These are phyloP conservation scores for Polyploca ridens DNA, from an alignment of 2,888 invertebrate species.

Conservation along the genomic window DNA sequence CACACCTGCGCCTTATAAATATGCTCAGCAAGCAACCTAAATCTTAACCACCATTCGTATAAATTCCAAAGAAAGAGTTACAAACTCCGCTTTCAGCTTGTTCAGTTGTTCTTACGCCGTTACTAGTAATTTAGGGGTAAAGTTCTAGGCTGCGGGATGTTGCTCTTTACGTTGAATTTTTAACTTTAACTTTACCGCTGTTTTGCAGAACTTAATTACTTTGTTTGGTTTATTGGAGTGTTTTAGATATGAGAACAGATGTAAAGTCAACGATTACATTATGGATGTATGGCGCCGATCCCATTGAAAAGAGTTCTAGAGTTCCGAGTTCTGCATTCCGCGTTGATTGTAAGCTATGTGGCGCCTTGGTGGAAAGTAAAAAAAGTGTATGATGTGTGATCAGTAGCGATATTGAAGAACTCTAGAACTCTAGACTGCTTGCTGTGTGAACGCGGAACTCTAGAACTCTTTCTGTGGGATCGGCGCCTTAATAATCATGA, in stretches of 20 bases:
- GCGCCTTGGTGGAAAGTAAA: too few species aligned
- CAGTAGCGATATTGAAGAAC: too few species aligned
- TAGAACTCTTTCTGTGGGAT: too few species aligned
- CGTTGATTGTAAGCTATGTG: too few species aligned
- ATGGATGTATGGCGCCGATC: too few species aligned
- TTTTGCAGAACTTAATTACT: slow-evolving; percentile 9
- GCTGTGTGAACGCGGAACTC: too few species aligned
- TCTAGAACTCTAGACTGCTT: too few species aligned
- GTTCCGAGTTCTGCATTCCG: too few species aligned
- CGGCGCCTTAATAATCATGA: too few species aligned
- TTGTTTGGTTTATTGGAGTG: neutral
- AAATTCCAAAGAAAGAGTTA: slow-evolving; percentile 45
- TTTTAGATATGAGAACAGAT: too few species aligned
- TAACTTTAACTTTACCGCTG: slow-evolving; percentile 16
- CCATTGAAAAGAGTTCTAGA: too few species aligned
- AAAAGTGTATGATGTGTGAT: too few species aligned
- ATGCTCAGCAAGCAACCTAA: slow-evolving; percentile 34
- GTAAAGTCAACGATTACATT: neutral
- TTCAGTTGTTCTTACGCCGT: slow-evolving; percentile 36
- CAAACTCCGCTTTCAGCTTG: slow-evolving; percentile 34
- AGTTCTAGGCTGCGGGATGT: slow-evolving; percentile 32
- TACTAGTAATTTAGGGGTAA: slow-evolving; percentile 46
- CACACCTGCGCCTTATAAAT: slow-evolving; percentile 28
- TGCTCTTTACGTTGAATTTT: slow-evolving; percentile 31
- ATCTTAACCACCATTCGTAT: slow-evolving; percentile 38